A percentile compares a stretch with the other conserved stretches of the same genome.
Conservation (phyloP, 2,888 invertebrate species). For the Minunthozetes semirufus region DNA sequence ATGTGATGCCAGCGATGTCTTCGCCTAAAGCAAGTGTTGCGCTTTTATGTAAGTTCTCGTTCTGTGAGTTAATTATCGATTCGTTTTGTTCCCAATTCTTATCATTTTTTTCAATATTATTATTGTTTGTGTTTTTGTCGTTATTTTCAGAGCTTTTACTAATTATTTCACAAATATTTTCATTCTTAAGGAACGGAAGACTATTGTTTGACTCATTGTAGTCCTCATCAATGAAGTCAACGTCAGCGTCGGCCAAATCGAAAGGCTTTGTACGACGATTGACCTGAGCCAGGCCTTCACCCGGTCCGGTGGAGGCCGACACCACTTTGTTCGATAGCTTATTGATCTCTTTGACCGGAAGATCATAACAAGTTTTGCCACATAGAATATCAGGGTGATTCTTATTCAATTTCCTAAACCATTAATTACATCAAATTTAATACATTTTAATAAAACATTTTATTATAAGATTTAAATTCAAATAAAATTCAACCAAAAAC, state of each 20-base stretch:
- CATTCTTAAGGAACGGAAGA: conserved; percentile 14
- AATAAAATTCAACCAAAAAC: not conserved
- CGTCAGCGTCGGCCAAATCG: conserved; percentile 62
- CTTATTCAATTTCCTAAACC: conserved; percentile 39
- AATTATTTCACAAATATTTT: conserved; percentile 1
- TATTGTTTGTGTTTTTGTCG: conserved; percentile 12
- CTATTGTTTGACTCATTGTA: conserved; percentile 35
- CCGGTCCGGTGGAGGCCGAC: conserved; percentile 72
- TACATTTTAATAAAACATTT: not conserved
- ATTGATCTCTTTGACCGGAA: conserved; percentile 56
- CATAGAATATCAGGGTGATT: conserved; percentile 57
- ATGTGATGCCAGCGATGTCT: conserved; percentile 52
- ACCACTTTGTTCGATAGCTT: conserved; percentile 55
- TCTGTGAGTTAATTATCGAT: conserved; percentile 4
- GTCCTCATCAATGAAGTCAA: conserved; percentile 63
- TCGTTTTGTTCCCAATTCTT: conserved; percentile 14
- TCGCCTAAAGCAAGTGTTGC: conserved; percentile 28
- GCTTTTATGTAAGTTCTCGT: conserved; percentile 15
- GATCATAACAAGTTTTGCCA: conserved; percentile 64
- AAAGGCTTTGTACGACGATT: conserved; percentile 57
- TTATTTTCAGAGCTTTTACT: conserved; percentile 26
- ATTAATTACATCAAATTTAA: conserved; percentile 5
- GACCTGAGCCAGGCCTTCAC: conserved; percentile 68
- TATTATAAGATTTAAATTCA: not conserved
- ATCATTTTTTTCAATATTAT: not conserved